Evolutionary conservation across 1,140 invertebrate species (phyloP), one percentile per base, ranked within the genome.

Genomic region (Drosophila subobscura): DNA sequence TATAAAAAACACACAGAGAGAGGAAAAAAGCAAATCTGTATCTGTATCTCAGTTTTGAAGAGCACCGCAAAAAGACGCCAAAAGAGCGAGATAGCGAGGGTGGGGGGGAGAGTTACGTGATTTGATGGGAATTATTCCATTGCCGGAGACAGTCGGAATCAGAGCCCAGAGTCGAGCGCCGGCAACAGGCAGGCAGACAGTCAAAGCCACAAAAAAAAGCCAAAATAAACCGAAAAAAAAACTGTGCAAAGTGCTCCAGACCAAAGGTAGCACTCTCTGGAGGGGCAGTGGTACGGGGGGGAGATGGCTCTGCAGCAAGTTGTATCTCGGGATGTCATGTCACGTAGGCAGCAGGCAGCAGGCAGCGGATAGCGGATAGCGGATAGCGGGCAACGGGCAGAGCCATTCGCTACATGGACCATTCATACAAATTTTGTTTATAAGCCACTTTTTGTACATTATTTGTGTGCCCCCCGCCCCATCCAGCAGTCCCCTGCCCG

Each of bases 361-460:
- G 10, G 33, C 33, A 37, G 25, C 25, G 5, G 25, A 27, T 5
- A 27, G 29, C 33, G 33, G 33, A n/a, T n/a, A n/a, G n/a, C n/a
- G n/a, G n/a, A n/a, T n/a, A 37, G 33, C 33, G 4, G 10, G 33
- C 33, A 37, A 5, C 25, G 67, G 27, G 65, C 46, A 64, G 16
- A 1, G 16, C 16, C 16, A 20, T 20, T 49, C 54, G 75, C 84
- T 79, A 79, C 83, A 88, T 88, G 83, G 83, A 88, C 84, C 83
- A 88, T 88, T 88, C 83, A 88, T 88, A 79, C 77, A 86, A 83
- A 86, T 88, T 88, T 88, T 88, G 83, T 88, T 88, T 88, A 88
- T 88, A 88, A 89, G 83, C 84, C 71, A 88, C 84, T 86, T 85
- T 85, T 85, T 74, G 63, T 85, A 80, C 81, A 86, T 85, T 85